A percentile compares a stretch with the other conserved stretches of the same genome.
Conservation (phyloP, 2,888 invertebrate genomes). For the Ommatoiulus sabulosus region DNA sequence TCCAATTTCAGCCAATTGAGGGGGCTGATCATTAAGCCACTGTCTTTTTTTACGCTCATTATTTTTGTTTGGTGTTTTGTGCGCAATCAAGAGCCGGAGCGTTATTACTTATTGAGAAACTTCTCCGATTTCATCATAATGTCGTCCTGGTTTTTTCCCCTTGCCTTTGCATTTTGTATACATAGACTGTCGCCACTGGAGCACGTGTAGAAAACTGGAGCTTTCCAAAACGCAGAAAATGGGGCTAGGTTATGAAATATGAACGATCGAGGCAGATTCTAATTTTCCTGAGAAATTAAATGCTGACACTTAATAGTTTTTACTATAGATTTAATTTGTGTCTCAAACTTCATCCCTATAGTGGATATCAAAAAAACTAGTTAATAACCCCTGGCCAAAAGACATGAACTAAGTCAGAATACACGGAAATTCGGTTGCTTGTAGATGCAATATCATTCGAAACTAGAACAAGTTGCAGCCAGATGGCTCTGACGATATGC, state of each 20-base stretch:
- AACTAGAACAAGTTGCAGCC: too few species aligned
- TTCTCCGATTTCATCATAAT: slow-evolving; percentile 19
- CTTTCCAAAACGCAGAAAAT: not conserved
- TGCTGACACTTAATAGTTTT: not conserved
- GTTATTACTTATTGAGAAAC: slow-evolving; percentile 38
- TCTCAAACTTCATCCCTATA: too few species aligned
- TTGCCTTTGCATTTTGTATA: slow-evolving; percentile 32
- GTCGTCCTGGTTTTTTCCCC: not conserved
- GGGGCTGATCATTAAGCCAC: slow-evolving; percentile 41
- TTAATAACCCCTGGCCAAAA: too few species aligned
- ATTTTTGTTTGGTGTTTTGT: slow-evolving; percentile 47
- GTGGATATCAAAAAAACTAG: too few species aligned
- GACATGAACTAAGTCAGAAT: too few species aligned
- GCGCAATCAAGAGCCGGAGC: slow-evolving; percentile 39
- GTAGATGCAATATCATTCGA: too few species aligned
- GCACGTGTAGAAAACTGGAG: not conserved
- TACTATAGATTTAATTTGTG: too few species aligned
- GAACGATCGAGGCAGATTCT: not conserved
- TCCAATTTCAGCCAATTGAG: slow-evolving; percentile 27
- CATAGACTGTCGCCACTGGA: not conserved
- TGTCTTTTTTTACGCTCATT: slow-evolving; percentile 46
- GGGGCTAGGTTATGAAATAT: not conserved
- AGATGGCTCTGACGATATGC: too few species aligned
- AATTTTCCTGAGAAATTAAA: not conserved
- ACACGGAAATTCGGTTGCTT: too few species aligned